A percentile compares a stretch with the other conserved stretches of the same genome.
phyloP scores from a whole-genome alignment of 2,113 vertebrate species.

The Hippopotamus amphibius region DNA sequence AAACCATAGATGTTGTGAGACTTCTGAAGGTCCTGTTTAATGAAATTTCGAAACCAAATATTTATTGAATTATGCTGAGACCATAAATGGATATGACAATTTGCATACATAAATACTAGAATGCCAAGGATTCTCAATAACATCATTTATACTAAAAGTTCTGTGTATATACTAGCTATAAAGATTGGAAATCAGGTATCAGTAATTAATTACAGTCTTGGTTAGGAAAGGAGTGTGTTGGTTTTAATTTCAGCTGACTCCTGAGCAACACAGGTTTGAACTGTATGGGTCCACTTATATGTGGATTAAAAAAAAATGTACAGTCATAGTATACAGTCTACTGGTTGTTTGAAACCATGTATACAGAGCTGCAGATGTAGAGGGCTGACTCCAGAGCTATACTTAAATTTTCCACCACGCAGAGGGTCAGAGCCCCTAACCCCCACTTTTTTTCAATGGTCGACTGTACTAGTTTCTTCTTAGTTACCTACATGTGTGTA shows the following conservation, averaged over 20 bases:
- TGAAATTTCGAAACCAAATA: neutral
- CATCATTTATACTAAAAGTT: neutral
- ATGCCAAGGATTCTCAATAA: neutral
- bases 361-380: neutral
- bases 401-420: neutral
- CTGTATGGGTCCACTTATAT: rapidly evolving
- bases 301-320: neutral
- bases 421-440: neutral
- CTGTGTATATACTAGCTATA: neutral
- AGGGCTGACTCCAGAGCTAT: rapidly evolving
- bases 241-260: neutral
- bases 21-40: neutral
- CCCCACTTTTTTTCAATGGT: neutral
- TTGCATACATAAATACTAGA: neutral
- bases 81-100: neutral
- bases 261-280: neutral
- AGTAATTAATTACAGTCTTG: neutral
- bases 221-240: neutral
- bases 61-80: neutral
- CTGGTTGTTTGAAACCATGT: neutral
- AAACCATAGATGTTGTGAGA: neutral
- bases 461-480: neutral
- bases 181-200: neutral
- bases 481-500: neutral
- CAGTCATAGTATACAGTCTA: neutral